Evolutionary conservation across 2,113 vertebrate genomes (phyloP).

Genomic region (rabbit (Oryctolagus cuniculus)): mOryCun1.1 NC_091432.1:127941501-127942000

Average conservation of each 20-base stretch:
- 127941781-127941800: too few relatives aligned
- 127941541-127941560: too few relatives aligned
- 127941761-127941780: not conserved
- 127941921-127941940: not conserved
- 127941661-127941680: not conserved
- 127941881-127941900: not conserved
- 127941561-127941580: too few relatives aligned
- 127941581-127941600: too few relatives aligned
- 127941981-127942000: not conserved
- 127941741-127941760: not conserved
- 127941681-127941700: not conserved
- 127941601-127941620: too few relatives aligned
- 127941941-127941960: not conserved
- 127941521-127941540: too few relatives aligned
- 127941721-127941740: not conserved
- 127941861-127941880: not conserved
- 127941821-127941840: not conserved
- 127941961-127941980: not conserved
- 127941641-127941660: too few relatives aligned
- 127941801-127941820: not conserved
- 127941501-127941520: too few relatives aligned
- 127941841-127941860: not conserved
- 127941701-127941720: constrained; percentile 41
- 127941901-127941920: not conserved
- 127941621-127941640: too few relatives aligned